Evolutionary conservation across 2,797 vertebrate genomes (phyloP), one percentile per base, ranked within the genome.

Genomic region (Jordanella pulchra): DNA sequence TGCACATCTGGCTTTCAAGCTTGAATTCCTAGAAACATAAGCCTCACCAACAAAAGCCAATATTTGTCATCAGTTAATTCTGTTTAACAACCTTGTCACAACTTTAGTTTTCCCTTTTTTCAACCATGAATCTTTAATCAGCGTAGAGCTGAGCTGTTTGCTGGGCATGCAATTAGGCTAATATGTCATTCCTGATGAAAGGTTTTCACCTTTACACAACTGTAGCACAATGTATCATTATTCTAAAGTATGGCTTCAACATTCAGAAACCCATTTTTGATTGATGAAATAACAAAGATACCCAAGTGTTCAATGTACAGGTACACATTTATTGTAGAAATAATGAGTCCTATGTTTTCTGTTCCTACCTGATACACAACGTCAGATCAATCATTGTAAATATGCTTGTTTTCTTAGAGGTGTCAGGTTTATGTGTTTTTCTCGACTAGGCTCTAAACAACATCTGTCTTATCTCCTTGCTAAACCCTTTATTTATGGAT

Each of bases 21-120:
- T 54, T 54, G 12, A 27, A 27, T 54, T 4, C 39, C 35, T 63
- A 17, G 21, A 23, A n/a, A 5, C 13, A 42, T n/a, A n/a, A 63
- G 25, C 35, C 14, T 63, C 35, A n/a, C 60, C 7, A 44, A 63
- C 15, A 4, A n/a, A 63, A 42, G 42, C 35, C 35, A 25, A 63
- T 15, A 25, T 42, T 44, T 7, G 3, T 63, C 35, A 61, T 61
- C 32, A 61, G 35, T 23, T n/a, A 12, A 35, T 39, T 2, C 21
- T 32, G 15, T 44, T 35, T 4, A 42, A 35, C 60, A 63, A 12
- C 23, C 60, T 63, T 63, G 60, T 63, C 60, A 63, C 23, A 13
- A 63, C 60, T 18, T 39, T 83, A 66, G 42, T 71, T 84, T 81
- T 86, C 84, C 88, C 83, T 73, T 80, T 74, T 72, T 79, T 75